Conservation (phyloP, 2,797 vertebrate species). For the Amazonetta brasiliensis region DNA sequence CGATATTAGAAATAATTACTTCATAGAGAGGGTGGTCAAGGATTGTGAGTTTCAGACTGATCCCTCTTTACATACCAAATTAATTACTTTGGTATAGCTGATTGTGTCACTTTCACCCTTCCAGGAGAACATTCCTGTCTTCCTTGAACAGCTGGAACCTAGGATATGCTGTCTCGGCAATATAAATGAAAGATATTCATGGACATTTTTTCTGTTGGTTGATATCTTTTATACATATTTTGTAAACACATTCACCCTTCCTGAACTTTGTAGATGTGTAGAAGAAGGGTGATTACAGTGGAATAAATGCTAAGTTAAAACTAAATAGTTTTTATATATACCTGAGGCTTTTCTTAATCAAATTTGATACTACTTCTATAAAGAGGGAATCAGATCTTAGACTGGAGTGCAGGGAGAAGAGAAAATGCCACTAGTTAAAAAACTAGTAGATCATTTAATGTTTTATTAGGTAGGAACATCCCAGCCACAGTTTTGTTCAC, state of each 20-base stretch:
- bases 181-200: background rate
- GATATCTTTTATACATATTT: background rate
- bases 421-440: background rate
- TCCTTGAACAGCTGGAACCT: background rate
- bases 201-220: background rate
- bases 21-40: no score
- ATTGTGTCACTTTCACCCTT: background rate
- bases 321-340: slow-evolving; percentile 11
- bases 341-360: background rate
- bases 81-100: background rate
- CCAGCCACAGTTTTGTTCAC: background rate
- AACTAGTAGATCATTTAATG: background rate
- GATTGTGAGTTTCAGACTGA: background rate
- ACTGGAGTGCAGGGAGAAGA: fast-evolving
- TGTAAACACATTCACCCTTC: background rate
- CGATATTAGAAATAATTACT: no score
- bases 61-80: background rate
- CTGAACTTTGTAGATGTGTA: background rate
- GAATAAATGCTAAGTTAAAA: slow-evolving; percentile 38
- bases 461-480: background rate
- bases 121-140: background rate
- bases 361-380: slow-evolving; percentile 20
- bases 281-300: background rate
- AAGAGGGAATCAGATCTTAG: background rate
- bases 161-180: background rate